Percentiles rank a stretch among this genome's conserved stretches.
Evolutionary conservation across 2,888 invertebrate species (phyloP).

Genomic region (Blera fallax): DNA sequence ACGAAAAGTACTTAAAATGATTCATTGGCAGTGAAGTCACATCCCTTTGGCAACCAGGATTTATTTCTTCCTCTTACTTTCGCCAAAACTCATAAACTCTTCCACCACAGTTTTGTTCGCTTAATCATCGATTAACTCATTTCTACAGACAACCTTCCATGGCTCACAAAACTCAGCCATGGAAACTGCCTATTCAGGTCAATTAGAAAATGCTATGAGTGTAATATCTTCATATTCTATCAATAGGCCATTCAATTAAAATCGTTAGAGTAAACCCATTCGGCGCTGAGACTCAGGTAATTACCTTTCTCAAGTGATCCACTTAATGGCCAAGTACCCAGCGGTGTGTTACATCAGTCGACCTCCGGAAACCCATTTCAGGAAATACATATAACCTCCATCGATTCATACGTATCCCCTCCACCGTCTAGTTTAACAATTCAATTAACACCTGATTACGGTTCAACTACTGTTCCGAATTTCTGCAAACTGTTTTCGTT

Average conservation of each 20-base stretch:
- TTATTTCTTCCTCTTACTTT: background rate
- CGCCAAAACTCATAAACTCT: background rate
- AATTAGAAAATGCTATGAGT: constrained; percentile 8
- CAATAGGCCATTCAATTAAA: constrained; percentile 5
- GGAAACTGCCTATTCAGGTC: constrained; percentile 11
- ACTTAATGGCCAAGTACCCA: constrained; percentile 18
- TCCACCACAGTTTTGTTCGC: background rate
- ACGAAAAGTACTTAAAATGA: background rate
- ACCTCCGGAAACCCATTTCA: constrained; percentile 30
- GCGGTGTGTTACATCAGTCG: constrained; percentile 34
- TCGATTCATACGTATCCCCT: background rate
- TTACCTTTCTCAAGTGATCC: constrained; percentile 6
- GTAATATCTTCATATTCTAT: background rate
- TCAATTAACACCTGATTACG: constrained; percentile 62
- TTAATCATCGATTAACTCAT: background rate
- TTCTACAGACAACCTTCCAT: background rate
- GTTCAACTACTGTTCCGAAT: constrained; percentile 19
- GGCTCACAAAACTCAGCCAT: constrained; percentile 5
- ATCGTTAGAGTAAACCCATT: background rate
- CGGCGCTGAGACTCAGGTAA: too few species aligned
- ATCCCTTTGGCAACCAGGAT: background rate
- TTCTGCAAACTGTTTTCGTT: background rate
- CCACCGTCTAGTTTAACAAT: constrained; percentile 23
- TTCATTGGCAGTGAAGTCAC: background rate
- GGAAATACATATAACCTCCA: constrained; percentile 25